Conservation (phyloP, 2,888 invertebrate genomes). For the Melanophora roralis region DNA sequence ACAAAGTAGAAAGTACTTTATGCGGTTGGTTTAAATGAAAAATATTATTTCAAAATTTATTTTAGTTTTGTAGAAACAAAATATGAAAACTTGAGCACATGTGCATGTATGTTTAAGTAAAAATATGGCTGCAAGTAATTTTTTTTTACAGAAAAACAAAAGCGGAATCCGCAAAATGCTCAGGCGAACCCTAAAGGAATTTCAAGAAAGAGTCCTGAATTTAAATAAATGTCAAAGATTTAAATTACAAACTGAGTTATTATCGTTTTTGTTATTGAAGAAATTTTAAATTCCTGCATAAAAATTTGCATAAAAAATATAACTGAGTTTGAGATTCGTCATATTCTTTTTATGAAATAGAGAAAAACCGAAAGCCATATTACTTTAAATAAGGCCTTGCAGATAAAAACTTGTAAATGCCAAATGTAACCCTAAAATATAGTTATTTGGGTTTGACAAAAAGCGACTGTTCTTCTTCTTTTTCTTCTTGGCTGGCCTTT, state of each 20-base stretch:
- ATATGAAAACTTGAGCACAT: too few relatives aligned
- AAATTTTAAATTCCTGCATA: not conserved
- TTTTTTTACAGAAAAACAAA: not conserved
- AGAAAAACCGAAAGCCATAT: too few relatives aligned
- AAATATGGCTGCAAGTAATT: not conserved
- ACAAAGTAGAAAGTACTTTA: slow-evolving; percentile 1
- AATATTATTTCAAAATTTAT: not conserved
- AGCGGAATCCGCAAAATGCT: not conserved
- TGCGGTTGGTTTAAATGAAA: not conserved
- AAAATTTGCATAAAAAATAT: too few relatives aligned
- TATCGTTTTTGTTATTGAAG: not conserved
- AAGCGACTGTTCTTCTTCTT: too few relatives aligned
- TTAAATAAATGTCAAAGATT: not conserved
- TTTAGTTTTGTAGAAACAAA: not conserved
- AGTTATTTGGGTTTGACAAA: too few relatives aligned
- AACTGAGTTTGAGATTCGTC: too few relatives aligned
- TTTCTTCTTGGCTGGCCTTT: too few relatives aligned
- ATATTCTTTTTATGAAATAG: too few relatives aligned
- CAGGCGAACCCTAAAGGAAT: not conserved
- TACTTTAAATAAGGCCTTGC: too few relatives aligned
- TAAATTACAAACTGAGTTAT: not conserved
- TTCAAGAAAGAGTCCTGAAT: not conserved
- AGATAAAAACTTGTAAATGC: too few relatives aligned
- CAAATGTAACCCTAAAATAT: too few relatives aligned
- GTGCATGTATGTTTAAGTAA: not conserved